A percentile compares a stretch with the other conserved stretches of the same genome.
Evolutionary conservation across 2,797 vertebrate species (phyloP).

Genomic region (Taenioides sp.): DNA sequence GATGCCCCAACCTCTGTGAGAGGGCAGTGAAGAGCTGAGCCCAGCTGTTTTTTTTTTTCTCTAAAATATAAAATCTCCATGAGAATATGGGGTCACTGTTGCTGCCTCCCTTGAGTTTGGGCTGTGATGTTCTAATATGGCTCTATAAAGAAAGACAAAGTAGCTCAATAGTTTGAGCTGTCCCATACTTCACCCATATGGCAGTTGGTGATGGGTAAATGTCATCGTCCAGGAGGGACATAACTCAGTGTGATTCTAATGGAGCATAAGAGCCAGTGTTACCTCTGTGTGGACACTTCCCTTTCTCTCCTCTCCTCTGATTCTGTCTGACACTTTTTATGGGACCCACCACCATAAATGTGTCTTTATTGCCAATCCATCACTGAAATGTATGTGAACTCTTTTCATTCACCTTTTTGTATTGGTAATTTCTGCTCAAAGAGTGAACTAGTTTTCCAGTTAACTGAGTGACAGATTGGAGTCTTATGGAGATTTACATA

Average conservation of each 20-base stretch:
- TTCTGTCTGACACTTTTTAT: background rate
- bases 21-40: background rate
- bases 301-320: background rate
- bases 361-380: background rate
- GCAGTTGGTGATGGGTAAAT: background rate
- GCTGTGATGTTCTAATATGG: background rate
- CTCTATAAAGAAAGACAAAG: background rate
- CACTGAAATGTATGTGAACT: background rate
- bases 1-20: background rate
- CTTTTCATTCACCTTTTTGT: background rate
- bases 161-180: background rate
- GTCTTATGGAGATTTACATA: background rate
- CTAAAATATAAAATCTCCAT: no score
- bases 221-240: background rate
- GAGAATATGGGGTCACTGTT: no score
- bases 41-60: background rate
- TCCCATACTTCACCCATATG: background rate
- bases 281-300: constrained; percentile 2
- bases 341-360: background rate
- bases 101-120: no score
- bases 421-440: background rate
- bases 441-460: background rate
- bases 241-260: background rate
- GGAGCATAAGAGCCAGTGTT: background rate
- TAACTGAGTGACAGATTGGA: background rate